phyloP scores from a whole-genome alignment of 2,113 vertebrate species.

The Isichthys henryi region DNA sequence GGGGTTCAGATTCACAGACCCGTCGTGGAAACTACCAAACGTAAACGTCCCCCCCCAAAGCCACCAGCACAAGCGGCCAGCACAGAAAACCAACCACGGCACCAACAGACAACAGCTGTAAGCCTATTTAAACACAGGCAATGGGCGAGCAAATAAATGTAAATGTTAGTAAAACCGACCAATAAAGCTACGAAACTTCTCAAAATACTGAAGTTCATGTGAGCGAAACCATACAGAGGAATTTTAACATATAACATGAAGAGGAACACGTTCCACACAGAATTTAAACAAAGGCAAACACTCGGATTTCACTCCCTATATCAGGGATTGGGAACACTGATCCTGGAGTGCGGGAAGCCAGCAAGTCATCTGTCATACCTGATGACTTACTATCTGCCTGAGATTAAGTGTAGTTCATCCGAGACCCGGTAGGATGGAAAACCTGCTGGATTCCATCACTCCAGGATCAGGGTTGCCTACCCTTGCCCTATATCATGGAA shows the following conservation, averaged over 20 bases:
- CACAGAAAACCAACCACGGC: background rate
- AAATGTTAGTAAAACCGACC: background rate
- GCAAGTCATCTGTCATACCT: background rate
- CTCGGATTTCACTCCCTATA: background rate
- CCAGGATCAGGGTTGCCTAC: background rate
- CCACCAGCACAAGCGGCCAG: background rate
- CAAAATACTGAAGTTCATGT: background rate
- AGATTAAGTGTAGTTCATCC: background rate
- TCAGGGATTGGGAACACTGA: background rate
- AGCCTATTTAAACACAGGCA: background rate
- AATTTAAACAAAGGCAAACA: background rate
- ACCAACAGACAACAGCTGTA: background rate
- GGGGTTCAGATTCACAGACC: background rate
- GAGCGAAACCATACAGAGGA: background rate
- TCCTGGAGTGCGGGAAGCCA: background rate
- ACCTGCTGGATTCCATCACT: background rate
- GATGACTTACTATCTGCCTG: background rate
- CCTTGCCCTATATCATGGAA: background rate
- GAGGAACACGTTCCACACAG: background rate
- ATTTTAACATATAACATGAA: background rate
- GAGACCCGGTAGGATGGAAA: background rate
- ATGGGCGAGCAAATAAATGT: background rate
- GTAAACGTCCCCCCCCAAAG: background rate
- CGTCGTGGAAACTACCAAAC: background rate
- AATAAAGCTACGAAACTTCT: background rate